These are phyloP conservation scores for Heterohyrax brucei DNA, from an alignment of 2,797 vertebrate species.

Conservation along the genomic window DNA sequence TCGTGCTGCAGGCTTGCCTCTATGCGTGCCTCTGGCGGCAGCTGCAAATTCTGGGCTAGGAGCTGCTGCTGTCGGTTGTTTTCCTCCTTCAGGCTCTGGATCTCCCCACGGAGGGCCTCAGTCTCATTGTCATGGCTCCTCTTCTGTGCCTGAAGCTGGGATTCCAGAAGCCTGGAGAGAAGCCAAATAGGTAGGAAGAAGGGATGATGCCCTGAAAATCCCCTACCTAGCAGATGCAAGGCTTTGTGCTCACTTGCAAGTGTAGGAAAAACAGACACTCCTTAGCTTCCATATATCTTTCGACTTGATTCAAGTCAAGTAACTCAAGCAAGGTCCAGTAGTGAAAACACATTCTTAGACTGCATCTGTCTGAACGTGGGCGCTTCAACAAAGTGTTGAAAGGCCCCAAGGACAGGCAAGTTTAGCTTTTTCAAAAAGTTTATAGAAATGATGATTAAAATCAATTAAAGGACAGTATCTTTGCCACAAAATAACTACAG, in stretches of 20 bases:
- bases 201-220: background rate
- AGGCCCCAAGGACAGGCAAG: background rate
- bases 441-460: constrained; percentile 23
- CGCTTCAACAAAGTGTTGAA: constrained; percentile 32
- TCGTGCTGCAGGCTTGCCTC: constrained; percentile 99
- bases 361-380: constrained; percentile 52
- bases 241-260: constrained; percentile 80
- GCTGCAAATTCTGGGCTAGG: constrained; percentile 97
- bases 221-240: constrained; percentile 74
- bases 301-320: constrained; percentile 80
- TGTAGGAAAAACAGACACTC: constrained; percentile 80
- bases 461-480: constrained; percentile 13
- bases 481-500: constrained; percentile 7
- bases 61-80: constrained; percentile 99
- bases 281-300: constrained; percentile 85
- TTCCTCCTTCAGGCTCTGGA: constrained; percentile 98
- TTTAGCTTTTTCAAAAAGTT: constrained; percentile 38
- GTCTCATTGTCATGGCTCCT: constrained; percentile 95
- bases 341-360: constrained; percentile 65
- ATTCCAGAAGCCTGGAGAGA: constrained; percentile 95
- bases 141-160: constrained; percentile 97
- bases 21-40: constrained; percentile 97
- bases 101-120: constrained; percentile 95
- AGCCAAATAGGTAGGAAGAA: constrained; percentile 32
- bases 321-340: constrained; percentile 80